Evolutionary conservation across 2,113 vertebrate species (phyloP), one percentile per base, ranked within the genome.

Genomic region (Rallus limicola): DNA sequence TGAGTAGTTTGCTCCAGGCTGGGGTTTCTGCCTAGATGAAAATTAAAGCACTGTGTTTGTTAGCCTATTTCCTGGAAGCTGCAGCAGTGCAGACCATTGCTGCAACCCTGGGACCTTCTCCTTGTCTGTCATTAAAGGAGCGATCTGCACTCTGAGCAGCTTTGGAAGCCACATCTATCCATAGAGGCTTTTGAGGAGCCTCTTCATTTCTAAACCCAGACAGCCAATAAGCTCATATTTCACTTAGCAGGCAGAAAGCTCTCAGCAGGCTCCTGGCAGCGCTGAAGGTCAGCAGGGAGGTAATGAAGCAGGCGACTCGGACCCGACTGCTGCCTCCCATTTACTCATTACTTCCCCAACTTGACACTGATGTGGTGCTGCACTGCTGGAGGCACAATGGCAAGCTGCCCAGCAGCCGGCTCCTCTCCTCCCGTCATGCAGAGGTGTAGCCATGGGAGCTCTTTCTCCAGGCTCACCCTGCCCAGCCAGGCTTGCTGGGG

Each of bases 201-300:
- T 76, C 67, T 86, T 62, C 17, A 34, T 52, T 52, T 82, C 64
- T 44, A 3, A 36, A 75, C 38, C 6, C 86, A 88, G 86, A 46
- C 50, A 82, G 56, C 33, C 86, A 55, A 72, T 70, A 53, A 88
- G 65, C 70, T 95, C 82, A 5, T 63, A 25, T 95, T 91, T 92
- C 95, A 72, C 74, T 87, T 34, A 84, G 83, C 77, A 70, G 82
- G 88, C 63, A 80, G 80, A 86, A 84, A 77, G 90, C 84, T 84
- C 77, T 71, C 0, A 0, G 81, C 65, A 67, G 90, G 88, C 55
- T 79, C 56, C 74, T 60, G 89, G 65, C 81, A 85, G 84, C 0
- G 19, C 74, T 68, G 88, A 48, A 93, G 68, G 93, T 91, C 90
- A 67, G 90, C 16, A 0, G 87, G 84, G 79, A 86, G 46, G 77